Conservation (phyloP, 2,888 invertebrate genomes). For the Lithosia quadra region DNA sequence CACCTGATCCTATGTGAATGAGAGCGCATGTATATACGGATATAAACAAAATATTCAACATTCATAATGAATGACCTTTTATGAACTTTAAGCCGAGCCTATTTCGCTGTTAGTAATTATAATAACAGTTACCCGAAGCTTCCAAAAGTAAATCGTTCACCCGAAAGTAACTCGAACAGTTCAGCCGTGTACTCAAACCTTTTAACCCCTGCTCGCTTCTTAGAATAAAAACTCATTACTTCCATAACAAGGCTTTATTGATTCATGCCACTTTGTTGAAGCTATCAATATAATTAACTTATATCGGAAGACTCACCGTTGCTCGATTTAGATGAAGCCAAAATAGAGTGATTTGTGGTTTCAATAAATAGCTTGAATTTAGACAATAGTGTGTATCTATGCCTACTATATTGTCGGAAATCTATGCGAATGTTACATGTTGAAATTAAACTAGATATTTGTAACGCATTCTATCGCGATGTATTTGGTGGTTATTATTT, state of each 20-base stretch:
- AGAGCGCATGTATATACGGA: background rate
- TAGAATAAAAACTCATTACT: slow-evolving; percentile 36
- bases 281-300: slow-evolving; percentile 5
- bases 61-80: background rate
- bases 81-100: background rate
- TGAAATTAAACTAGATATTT: too few species aligned
- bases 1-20: background rate
- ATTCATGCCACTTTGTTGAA: slow-evolving; percentile 27
- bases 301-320: background rate
- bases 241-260: slow-evolving; percentile 26
- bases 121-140: slow-evolving; percentile 33
- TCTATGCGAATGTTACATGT: too few species aligned
- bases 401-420: too few species aligned
- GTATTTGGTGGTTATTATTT: too few species aligned
- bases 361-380: background rate
- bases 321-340: background rate
- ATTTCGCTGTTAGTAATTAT: slow-evolving; percentile 31
- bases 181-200: slow-evolving; percentile 10
- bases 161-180: slow-evolving; percentile 15
- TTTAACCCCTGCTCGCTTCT: slow-evolving; percentile 31
- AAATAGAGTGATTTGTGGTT: background rate
- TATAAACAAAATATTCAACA: background rate
- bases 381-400: background rate
- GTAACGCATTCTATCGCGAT: too few species aligned
- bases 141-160: slow-evolving; percentile 26